Percentiles rank a stretch among this genome's conserved stretches.
These are phyloP conservation scores for Cherax quadricarinatus DNA, from an alignment of 1,140 invertebrate genomes.

Conservation along the genomic window DNA sequence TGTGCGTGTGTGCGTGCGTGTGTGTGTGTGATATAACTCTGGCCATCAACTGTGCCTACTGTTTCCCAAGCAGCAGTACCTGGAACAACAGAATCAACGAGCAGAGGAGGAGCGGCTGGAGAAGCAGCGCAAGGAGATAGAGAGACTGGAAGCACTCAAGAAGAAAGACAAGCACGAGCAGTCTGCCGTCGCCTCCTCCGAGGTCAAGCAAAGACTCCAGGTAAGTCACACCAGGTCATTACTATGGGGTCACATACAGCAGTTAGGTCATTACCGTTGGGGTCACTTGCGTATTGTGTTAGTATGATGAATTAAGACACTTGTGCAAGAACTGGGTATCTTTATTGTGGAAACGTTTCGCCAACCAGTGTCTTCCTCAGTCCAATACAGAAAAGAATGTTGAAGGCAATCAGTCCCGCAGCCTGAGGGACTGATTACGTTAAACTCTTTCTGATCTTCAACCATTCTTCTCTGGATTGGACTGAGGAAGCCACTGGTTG, in stretches of 20 bases:
- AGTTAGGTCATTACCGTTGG: too few species aligned
- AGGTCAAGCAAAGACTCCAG: conserved; percentile 96
- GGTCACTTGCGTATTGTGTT: too few species aligned
- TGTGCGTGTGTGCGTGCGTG: neutral
- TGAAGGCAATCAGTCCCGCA: too few species aligned
- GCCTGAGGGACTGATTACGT: too few species aligned
- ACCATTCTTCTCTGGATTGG: too few species aligned
- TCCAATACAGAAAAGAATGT: too few species aligned
- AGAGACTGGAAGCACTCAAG: conserved; percentile 87
- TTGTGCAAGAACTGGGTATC: too few species aligned
- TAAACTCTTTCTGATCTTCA: too few species aligned
- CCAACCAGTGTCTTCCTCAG: too few species aligned
- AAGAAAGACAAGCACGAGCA: conserved; percentile 96
- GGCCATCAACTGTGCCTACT: neutral
- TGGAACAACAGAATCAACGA: conserved; percentile 86
- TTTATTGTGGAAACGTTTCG: too few species aligned
- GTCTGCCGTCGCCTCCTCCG: conserved; percentile 95
- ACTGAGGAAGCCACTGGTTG: too few species aligned
- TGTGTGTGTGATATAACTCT: neutral
- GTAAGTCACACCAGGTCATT: conserved; percentile 77
- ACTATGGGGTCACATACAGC: neutral
- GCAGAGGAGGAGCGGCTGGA: conserved; percentile 80
- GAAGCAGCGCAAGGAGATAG: conserved; percentile 85
- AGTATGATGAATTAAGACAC: too few species aligned
- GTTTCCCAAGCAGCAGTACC: conserved; percentile 82